Conservation (phyloP, 2,888 invertebrate species). For the Dasysyrphus albostriatus region DNA sequence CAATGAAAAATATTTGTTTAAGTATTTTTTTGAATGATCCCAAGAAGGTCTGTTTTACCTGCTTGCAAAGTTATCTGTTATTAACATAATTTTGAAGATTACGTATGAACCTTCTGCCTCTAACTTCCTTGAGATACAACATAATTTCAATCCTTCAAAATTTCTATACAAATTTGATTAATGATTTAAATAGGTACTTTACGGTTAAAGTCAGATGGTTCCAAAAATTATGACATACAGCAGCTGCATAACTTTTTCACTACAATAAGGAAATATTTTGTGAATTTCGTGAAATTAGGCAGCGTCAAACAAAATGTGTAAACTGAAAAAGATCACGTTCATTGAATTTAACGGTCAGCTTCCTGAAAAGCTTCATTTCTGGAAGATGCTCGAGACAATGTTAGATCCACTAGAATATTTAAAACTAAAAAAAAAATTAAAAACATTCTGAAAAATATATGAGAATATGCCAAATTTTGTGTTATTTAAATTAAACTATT, state of each 20-base stretch:
- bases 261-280: neutral
- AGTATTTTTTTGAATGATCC: too few species aligned
- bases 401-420: too few species aligned
- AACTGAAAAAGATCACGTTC: neutral
- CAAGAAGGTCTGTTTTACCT: too few species aligned
- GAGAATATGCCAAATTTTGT: too few species aligned
- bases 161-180: constrained; percentile 1
- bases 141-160: neutral
- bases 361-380: too few species aligned
- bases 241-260: constrained; percentile 3
- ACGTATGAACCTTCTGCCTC: neutral
- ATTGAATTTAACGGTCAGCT: too few species aligned
- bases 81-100: neutral
- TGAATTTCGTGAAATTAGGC: neutral
- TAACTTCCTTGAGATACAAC: neutral
- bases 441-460: too few species aligned
- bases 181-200: neutral
- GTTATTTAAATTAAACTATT: too few species aligned
- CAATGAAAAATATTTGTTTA: too few species aligned
- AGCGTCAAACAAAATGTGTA: neutral
- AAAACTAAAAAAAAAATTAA: too few species aligned
- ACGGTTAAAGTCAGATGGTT: neutral
- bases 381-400: too few species aligned
- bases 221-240: constrained; percentile 11
- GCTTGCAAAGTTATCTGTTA: too few species aligned